These are phyloP conservation scores for Chiloscyllium plagiosum DNA, from an alignment of 2,113 vertebrate species.

Conservation along the genomic window DNA sequence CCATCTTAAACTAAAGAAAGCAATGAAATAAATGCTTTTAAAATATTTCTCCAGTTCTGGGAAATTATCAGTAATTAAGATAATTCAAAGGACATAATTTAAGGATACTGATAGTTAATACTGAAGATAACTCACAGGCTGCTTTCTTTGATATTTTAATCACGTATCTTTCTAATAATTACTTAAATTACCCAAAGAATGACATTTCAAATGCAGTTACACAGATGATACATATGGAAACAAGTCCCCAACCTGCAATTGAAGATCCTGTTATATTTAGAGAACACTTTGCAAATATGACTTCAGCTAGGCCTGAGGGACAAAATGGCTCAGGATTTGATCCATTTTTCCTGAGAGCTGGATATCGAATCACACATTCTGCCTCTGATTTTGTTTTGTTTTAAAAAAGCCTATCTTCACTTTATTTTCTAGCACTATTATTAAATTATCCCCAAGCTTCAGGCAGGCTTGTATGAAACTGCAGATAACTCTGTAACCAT, in stretches of 20 bases:
- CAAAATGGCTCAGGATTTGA: not conserved
- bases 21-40: constrained; percentile 11
- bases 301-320: not conserved
- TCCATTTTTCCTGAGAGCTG: not conserved
- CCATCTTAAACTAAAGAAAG: not conserved
- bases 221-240: not conserved
- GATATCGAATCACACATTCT: not conserved
- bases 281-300: not conserved
- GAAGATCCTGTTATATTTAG: not conserved
- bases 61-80: constrained; percentile 7
- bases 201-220: not conserved
- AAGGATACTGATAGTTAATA: not conserved
- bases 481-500: not conserved
- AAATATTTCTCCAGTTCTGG: constrained; percentile 11
- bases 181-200: not conserved
- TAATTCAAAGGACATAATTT: not conserved
- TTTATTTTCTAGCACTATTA: not conserved
- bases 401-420: not conserved
- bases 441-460: not conserved
- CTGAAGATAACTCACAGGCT: not conserved
- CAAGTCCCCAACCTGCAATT: not conserved
- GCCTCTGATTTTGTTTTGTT: not conserved
- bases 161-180: not conserved
- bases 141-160: not conserved
- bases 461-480: not conserved